A percentile compares a stretch with the other conserved stretches of the same genome.
Evolutionary conservation across 2,797 vertebrate genomes (phyloP).

Genomic region (Pseudomugil gertrudae): DNA sequence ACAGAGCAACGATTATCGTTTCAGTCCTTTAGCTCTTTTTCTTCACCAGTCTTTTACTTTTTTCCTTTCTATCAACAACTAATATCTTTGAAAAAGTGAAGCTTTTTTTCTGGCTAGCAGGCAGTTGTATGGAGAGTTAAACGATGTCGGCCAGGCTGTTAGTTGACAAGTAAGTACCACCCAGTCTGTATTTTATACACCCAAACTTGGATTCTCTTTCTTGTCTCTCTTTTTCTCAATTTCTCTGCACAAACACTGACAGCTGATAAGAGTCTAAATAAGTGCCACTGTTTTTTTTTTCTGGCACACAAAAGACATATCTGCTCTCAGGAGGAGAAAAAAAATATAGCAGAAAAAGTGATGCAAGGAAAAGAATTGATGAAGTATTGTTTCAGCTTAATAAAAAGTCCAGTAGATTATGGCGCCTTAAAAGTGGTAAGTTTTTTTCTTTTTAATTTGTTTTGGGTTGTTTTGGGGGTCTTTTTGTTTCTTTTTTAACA

Average conservation of each 20-base stretch:
- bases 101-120: slow-evolving; percentile 61
- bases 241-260: slow-evolving; percentile 16
- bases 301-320: slow-evolving; percentile 26
- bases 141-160: slow-evolving; percentile 44
- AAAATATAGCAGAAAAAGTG: slow-evolving; percentile 52
- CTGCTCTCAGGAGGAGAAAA: slow-evolving; percentile 22
- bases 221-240: slow-evolving; percentile 54
- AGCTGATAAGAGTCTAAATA: slow-evolving; percentile 13
- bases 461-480: too few relatives aligned
- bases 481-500: slow-evolving; percentile 39
- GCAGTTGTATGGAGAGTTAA: slow-evolving; percentile 56
- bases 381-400: slow-evolving; percentile 4
- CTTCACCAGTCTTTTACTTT: slow-evolving; percentile 65
- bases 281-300: slow-evolving; percentile 27
- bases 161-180: slow-evolving; percentile 67
- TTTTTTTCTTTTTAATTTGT: too few relatives aligned
- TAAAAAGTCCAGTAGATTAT: slow-evolving; percentile 17
- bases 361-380: slow-evolving; percentile 55
- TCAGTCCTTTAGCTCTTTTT: slow-evolving; percentile 56
- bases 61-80: slow-evolving; percentile 68
- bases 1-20: slow-evolving; percentile 69
- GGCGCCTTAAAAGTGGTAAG: slow-evolving; percentile 50
- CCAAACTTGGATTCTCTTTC: slow-evolving; percentile 53
- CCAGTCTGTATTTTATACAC: slow-evolving; percentile 39
- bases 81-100: slow-evolving; percentile 68